Base-by-base conservation (phyloP, 2,888 invertebrate genomes). In the Agrotis segetum region DNA sequence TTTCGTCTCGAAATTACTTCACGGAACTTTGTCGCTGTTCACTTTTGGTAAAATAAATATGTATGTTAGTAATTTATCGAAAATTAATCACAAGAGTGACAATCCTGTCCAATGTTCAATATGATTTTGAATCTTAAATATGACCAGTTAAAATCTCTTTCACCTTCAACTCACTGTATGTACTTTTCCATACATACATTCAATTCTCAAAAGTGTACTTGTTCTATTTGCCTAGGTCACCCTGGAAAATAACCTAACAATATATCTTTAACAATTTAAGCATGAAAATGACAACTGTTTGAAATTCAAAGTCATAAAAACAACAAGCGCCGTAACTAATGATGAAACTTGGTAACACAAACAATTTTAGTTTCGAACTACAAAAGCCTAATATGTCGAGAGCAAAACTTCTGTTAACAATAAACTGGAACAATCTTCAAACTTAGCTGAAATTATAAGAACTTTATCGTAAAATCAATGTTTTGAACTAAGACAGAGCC, bases 301-400 rank as follows among this genome's bases (percentile, higher is more conserved):
- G 1, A 64, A 68, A 44, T 55, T 60, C 2, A 7, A 58, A 55
- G 29, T 34, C 29, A 29, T 53, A 9, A 60, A 67, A 24, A 67
- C 58, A 73, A 53, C 24, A 16, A 46, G 60, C 11, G 46, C 16
- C 47, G 13, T 60, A 1, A 11, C 40, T 11, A 49, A 74, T 47
- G 44, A 61, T 29, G 46, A 53, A 78, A 74, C 63, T 79, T 64
- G 1, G 29, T 49, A 19, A 55, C 49, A 21, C 13, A 13, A 64
- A 14, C 17, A 58, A 68, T 78, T 78, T 78, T 34, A 62, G 55
- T 72, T 77, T 67, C 13, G 16, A 77, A 77, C 47, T 64, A 64
- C 17, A 40, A 52, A 67, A 58, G n/a, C 46, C 46, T 58, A 46
- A 68, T 53, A 72, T 56, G 40, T 21, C 46, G 40, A 52, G 49